These are phyloP conservation scores for Salvelinus fontinalis DNA, from an alignment of 2,113 vertebrate species.

Conservation along the genomic window DNA sequence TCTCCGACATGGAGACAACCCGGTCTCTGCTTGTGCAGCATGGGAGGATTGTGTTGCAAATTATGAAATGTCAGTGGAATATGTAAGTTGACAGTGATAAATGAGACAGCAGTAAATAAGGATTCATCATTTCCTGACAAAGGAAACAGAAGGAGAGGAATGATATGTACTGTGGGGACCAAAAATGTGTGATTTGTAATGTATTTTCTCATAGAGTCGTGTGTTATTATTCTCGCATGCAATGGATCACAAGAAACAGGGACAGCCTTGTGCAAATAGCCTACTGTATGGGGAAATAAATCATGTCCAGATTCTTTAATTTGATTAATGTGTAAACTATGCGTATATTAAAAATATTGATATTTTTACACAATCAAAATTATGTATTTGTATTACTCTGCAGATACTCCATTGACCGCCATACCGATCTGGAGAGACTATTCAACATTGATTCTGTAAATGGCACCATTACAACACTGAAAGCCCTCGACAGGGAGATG, in stretches of 20 bases:
- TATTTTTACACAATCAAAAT: not conserved
- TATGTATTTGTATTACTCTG: not conserved
- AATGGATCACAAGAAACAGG: not conserved
- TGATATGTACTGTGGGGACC: conserved; percentile 7
- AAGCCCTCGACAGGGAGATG: conserved; percentile 89
- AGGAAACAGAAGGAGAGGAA: conserved; percentile 23
- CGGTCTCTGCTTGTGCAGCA: conserved; percentile 40
- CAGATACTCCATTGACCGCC: conserved; percentile 94
- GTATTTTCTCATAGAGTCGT: not conserved
- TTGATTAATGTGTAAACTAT: not conserved
- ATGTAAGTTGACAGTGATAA: conserved; percentile 66
- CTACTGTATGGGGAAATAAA: no score
- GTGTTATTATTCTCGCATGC: not conserved
- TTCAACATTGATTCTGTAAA: conserved; percentile 91
- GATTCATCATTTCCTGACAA: conserved; percentile 48
- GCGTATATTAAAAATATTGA: not conserved
- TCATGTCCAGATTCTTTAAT: no score
- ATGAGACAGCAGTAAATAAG: conserved; percentile 49
- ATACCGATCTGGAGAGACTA: conserved; percentile 89
- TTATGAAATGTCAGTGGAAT: conserved; percentile 63
- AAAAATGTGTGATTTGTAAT: conserved; percentile 18
- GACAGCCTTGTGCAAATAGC: no score
- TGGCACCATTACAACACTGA: conserved; percentile 90
- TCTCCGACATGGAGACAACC: conserved; percentile 46
- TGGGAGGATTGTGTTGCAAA: conserved; percentile 51